Percentiles rank a stretch among this genome's conserved stretches.
Evolutionary conservation across 2,797 vertebrate species (phyloP).

Genomic region (Caiman crocodilus): DNA sequence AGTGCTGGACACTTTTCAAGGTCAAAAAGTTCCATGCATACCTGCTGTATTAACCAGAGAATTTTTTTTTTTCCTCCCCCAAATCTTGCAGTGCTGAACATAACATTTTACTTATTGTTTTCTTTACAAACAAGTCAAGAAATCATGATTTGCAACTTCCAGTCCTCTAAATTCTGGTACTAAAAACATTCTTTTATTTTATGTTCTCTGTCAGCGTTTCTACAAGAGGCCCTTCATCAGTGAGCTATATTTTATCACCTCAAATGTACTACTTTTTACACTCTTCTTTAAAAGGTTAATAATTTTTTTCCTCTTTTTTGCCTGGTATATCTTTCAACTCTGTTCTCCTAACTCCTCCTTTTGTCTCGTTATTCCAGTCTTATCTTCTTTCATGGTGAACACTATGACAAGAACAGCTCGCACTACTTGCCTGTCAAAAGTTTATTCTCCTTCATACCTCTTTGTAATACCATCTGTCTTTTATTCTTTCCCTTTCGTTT

Average conservation of each 20-base stretch:
- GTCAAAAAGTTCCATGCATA: background rate
- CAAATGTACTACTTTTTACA: background rate
- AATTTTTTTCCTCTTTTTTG: conserved; percentile 10
- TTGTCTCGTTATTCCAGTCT: background rate
- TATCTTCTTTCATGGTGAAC: conserved; percentile 5
- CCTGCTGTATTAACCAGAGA: background rate
- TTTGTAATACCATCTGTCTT: conserved; percentile 12
- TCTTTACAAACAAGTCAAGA: background rate
- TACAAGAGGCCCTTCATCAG: background rate
- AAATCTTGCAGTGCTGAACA: background rate
- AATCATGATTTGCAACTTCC: background rate
- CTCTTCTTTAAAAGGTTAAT: background rate
- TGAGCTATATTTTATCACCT: background rate
- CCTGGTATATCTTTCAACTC: background rate
- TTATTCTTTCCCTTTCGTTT: background rate
- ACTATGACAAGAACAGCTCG: conserved; percentile 22
- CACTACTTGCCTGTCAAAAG: background rate
- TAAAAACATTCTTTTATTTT: background rate
- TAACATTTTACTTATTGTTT: conserved; percentile 6
- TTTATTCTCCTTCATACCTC: conserved; percentile 53
- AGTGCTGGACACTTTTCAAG: conserved; percentile 40
- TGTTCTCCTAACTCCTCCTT: background rate
- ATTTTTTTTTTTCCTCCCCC: background rate
- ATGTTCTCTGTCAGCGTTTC: background rate
- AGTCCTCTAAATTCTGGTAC: background rate